These are phyloP conservation scores for Polyergus mexicanus DNA, from an alignment of 1,140 invertebrate species.

Conservation along the genomic window DNA sequence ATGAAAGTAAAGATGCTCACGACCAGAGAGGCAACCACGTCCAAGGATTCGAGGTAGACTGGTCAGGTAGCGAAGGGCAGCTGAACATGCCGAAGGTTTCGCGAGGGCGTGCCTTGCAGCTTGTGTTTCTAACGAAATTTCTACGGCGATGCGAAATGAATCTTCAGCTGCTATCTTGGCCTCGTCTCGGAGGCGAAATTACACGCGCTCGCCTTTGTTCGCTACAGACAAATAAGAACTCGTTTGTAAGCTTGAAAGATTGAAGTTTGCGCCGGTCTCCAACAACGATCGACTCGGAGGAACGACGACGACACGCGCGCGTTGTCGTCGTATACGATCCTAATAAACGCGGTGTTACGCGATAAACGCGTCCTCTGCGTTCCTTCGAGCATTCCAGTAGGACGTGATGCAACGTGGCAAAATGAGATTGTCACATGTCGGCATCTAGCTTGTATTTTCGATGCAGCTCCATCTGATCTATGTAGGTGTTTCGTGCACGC, in stretches of 20 bases:
- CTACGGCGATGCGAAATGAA: neutral
- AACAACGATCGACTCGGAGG: neutral
- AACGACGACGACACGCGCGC: conserved; percentile 16
- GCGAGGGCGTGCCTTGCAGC: neutral
- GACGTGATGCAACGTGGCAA: conserved; percentile 30
- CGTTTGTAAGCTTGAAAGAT: conserved; percentile 18
- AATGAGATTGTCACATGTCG: conserved; percentile 36
- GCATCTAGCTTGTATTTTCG: neutral
- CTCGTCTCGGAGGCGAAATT: conserved; percentile 6
- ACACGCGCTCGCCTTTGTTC: conserved; percentile 6
- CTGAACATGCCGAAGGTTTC: neutral
- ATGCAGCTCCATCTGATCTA: conserved; percentile 3
- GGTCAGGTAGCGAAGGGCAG: conserved; percentile 41
- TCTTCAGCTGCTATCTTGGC: neutral
- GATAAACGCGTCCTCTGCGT: conserved; percentile 50
- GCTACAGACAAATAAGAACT: conserved; percentile 26
- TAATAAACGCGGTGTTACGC: conserved; percentile 52
- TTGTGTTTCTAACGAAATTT: conserved; percentile 25
- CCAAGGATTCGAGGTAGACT: neutral
- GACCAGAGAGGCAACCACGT: neutral
- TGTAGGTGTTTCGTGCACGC: neutral
- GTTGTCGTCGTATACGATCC: neutral
- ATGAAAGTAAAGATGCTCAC: neutral
- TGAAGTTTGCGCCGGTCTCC: neutral
- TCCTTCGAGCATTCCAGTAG: conserved; percentile 18